Evolutionary conservation across 2,888 invertebrate genomes (phyloP), one percentile per base, ranked within the genome.

Genomic region (Drosophila subsilvestris): DNA sequence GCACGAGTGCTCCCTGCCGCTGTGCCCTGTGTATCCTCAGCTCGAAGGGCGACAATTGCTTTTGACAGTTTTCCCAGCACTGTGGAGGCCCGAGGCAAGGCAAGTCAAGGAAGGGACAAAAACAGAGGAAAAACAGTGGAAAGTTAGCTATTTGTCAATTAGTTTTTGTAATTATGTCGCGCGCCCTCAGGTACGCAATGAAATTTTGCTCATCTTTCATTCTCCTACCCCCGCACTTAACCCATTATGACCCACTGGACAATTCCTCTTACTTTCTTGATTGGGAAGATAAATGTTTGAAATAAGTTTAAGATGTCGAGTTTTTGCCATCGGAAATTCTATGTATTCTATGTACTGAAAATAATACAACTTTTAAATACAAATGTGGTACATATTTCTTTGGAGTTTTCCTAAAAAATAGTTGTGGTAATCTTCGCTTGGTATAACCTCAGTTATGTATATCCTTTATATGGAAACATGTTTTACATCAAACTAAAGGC

Each of bases 41-140:
- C 57, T 79, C 74, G 76, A 83, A 83, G 42, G 91, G 87, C 47
- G 86, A 82, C 75, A 88, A 79, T 63, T 87, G 87, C 74, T 89
- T 78, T 45, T 89, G 90, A 78, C 92, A 91, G 77, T 90, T 91
- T 63, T 91, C 90, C 91, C 91, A 92, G 72, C 92, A 92, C 92
- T 92, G 80, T 50, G 20, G 14, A 51, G 48, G 63, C 45, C 65
- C 65, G 10, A 12, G 47, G 62, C 61, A 29, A 17, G 48, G 17
- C 62, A 62, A 4, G 32, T 1, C 32, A 14, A 12, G 48, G 48
- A 29, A n/a, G 48, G 17, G 48, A 62, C 3, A 17, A 27, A 17
- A n/a, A 17, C 10, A 18, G 17, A 27, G 58, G 45, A 47, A 42
- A 20, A 45, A 45, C 37, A 37, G n/a, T 45, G 63, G 44, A 63